These are phyloP conservation scores for Meleagris gallopavo DNA, from an alignment of 2,113 vertebrate species.

Conservation along the genomic window DNA sequence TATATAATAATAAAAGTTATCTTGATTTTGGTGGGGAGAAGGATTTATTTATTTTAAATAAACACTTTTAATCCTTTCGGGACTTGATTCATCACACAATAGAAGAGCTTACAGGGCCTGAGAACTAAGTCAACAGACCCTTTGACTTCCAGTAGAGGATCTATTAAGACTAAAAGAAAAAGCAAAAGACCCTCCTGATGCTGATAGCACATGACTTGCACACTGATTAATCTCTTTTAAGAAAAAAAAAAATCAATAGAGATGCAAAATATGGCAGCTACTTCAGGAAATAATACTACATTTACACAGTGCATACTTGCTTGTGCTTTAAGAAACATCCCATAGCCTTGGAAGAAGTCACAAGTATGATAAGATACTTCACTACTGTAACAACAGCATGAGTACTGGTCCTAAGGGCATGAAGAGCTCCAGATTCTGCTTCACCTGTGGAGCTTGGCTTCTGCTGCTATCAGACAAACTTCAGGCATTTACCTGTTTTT, in stretches of 20 bases:
- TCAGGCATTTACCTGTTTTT: neutral
- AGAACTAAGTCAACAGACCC: neutral
- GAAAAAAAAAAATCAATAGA: neutral
- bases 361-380: neutral
- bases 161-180: neutral
- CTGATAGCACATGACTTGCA: neutral
- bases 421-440: neutral
- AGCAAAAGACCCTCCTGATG: neutral
- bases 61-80: neutral
- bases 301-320: neutral
- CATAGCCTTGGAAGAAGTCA: neutral
- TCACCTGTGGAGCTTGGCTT: neutral
- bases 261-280: neutral
- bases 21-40: accelerated
- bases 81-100: neutral
- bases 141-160: neutral
- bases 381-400: neutral
- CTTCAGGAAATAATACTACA: neutral
- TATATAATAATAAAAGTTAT: neutral
- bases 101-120: neutral
- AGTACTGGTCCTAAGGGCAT: neutral
- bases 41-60: neutral
- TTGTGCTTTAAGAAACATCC: neutral
- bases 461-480: neutral
- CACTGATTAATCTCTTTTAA: neutral